Percentiles rank a stretch among this genome's conserved stretches.
Conservation (phyloP, 2,888 invertebrate genomes). For the Caenorhabditis imperialis region DNA sequence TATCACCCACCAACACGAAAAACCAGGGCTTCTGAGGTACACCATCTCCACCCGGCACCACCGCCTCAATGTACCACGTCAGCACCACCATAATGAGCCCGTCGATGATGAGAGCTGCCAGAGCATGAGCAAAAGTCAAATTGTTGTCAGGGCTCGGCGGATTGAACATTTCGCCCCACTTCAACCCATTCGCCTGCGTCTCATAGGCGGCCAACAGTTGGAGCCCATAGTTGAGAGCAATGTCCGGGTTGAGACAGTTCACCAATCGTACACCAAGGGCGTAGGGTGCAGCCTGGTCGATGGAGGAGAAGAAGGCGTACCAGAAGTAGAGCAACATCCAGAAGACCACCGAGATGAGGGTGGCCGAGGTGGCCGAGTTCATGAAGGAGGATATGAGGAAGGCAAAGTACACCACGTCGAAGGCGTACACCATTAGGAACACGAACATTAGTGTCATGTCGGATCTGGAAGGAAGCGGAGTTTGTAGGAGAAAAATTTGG, state of each 20-base stretch:
- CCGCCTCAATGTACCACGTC: conserved; percentile 89
- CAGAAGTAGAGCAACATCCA: conserved; percentile 76
- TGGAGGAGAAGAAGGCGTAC: conserved; percentile 65
- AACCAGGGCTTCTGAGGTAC: conserved; percentile 87
- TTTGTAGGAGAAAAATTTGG: too few relatives aligned
- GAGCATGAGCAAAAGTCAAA: conserved; percentile 67
- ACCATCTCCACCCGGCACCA: conserved; percentile 87
- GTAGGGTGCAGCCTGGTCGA: conserved; percentile 62
- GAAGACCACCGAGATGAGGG: conserved; percentile 68
- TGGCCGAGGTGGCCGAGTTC: conserved; percentile 72
- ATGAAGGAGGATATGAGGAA: conserved; percentile 73
- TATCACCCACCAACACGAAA: conserved; percentile 79
- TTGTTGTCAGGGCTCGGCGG: conserved; percentile 65
- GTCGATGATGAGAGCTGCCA: conserved; percentile 66
- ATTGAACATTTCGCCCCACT: conserved; percentile 64
- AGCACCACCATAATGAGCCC: conserved; percentile 84
- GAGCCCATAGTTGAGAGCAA: conserved; percentile 67
- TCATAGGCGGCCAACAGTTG: conserved; percentile 70
- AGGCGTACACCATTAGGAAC: conserved; percentile 70
- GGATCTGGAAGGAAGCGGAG: conserved; percentile 60
- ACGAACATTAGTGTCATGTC: conserved; percentile 68
- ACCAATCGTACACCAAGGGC: conserved; percentile 55
- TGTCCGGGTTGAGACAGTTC: conserved; percentile 73
- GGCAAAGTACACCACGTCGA: conserved; percentile 68
- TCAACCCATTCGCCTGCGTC: conserved; percentile 68